Base-by-base conservation (phyloP, 2,113 vertebrate genomes). In the Pica pica region DNA sequence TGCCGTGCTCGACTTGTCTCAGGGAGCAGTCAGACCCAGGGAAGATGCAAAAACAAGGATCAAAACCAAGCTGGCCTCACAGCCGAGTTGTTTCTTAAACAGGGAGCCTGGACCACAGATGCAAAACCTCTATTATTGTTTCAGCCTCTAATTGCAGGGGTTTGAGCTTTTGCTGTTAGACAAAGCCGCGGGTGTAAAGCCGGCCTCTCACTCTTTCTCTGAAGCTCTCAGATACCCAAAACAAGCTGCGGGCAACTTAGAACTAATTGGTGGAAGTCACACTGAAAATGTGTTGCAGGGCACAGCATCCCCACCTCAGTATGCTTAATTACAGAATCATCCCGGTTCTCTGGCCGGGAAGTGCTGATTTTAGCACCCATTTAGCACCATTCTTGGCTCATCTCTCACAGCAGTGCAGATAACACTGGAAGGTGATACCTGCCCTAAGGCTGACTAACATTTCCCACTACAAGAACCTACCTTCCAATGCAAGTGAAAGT, bases 1-100 rank as follows among this genome's bases (percentile, higher is more conserved):
- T 0, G 7, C 7, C 22, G 7, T 18, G 35, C 33, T 71, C 1
- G 1, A 3, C 16, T 41, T 6, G 7, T 23, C 57, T 28, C 37
- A 49, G 53, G 22, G 31, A 71, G 5, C 17, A 42, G 27, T 3
- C 30, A 75, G 30, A 70, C 30, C 18, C 5, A 26, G 57, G 35
- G 15, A 79, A 75, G 22, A 16, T 4, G 19, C 55, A 41, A 53
- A 31, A 35, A n/a, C 60, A 42, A 80, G 30, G 55, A 76, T 1
- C 3, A 3, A 50, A 89, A 52, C 18, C 42, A 49, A 23, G 20
- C 8, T 2, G 3, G 44, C 42, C 22, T 50, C 42, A 57, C 11
- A 76, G 13, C 37, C 2, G 7, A 87, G 39, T 15, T 1, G 1
- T 42, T 61, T 56, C 35, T 67, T 63, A 30, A 77, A 68, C 9